A percentile compares a stretch with the other conserved stretches of the same genome.
Conservation (phyloP, 2,797 vertebrate genomes). For the Margarornis squamiger region DNA sequence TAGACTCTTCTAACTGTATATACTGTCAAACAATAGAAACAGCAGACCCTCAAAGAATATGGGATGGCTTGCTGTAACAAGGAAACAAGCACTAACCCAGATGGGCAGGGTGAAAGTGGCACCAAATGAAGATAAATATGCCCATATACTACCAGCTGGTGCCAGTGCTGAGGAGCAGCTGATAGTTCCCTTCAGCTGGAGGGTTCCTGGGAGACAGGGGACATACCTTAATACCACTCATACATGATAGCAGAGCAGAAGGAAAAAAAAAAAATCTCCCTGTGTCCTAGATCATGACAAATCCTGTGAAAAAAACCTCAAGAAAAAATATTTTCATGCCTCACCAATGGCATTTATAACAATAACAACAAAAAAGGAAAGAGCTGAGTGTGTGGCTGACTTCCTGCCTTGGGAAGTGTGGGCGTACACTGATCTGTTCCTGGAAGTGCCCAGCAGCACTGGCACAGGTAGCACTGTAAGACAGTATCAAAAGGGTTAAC, state of each 20-base stretch:
- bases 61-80: background rate
- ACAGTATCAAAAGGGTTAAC: background rate
- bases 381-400: background rate
- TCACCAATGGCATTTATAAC: background rate
- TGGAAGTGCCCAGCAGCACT: background rate
- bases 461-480: background rate
- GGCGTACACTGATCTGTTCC: background rate
- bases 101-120: background rate
- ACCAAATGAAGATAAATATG: background rate
- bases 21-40: background rate
- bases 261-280: background rate
- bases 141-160: background rate
- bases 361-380: background rate
- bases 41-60: background rate
- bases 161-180: background rate
- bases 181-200: background rate
- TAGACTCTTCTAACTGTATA: background rate
- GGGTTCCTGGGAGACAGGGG: background rate
- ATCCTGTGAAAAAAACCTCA: rapidly evolving
- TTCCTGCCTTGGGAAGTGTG: background rate
- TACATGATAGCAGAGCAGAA: background rate
- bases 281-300: background rate
- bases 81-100: background rate
- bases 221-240: background rate
- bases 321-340: background rate